These are phyloP conservation scores for Sclerodermus sp. DNA, from an alignment of 2,888 invertebrate genomes.

Conservation along the genomic window DNA sequence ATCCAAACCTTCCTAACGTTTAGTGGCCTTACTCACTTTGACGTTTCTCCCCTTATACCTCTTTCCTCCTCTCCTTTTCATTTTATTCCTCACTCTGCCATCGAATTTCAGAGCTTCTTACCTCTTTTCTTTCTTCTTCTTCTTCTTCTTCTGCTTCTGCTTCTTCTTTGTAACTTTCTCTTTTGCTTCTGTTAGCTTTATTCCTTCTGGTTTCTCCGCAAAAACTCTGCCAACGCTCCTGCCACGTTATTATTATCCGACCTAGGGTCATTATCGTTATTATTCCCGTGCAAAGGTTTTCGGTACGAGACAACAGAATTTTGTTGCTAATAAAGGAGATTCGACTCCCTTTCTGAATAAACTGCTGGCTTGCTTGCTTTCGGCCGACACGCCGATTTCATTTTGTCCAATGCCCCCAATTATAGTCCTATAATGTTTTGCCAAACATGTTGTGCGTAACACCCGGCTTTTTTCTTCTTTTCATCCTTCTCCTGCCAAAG, in stretches of 20 bases:
- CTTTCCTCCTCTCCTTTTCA: neutral
- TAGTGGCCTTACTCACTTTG: neutral
- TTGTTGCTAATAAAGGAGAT: slow-evolving; percentile 39
- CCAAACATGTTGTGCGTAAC: too few species aligned
- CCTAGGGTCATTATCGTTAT: slow-evolving; percentile 44
- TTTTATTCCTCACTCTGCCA: slow-evolving; percentile 7
- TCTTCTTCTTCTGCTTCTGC: slow-evolving; percentile 1
- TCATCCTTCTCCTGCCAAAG: too few species aligned
- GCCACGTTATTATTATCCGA: slow-evolving; percentile 42
- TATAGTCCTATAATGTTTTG: too few species aligned
- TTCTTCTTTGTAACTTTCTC: slow-evolving; percentile 1
- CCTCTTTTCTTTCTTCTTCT: slow-evolving; percentile 1
- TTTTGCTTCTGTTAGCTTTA: slow-evolving; percentile 9
- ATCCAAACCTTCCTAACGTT: too few species aligned
- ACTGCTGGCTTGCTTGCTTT: too few species aligned
- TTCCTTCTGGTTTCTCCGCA: slow-evolving; percentile 20
- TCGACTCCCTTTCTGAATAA: too few species aligned
- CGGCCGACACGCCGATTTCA: too few species aligned
- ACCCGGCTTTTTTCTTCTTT: too few species aligned
- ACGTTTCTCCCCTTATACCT: slow-evolving; percentile 1
- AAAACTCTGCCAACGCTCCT: slow-evolving; percentile 35
- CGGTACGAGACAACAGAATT: slow-evolving; percentile 38
- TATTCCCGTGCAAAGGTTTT: slow-evolving; percentile 39
- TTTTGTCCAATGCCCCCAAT: too few species aligned
- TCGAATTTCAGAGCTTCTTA: slow-evolving; percentile 3